Evolutionary conservation across 1,140 invertebrate species (phyloP), one percentile per base, ranked within the genome.

Genomic region (Caenorhabditis latens): DNA sequence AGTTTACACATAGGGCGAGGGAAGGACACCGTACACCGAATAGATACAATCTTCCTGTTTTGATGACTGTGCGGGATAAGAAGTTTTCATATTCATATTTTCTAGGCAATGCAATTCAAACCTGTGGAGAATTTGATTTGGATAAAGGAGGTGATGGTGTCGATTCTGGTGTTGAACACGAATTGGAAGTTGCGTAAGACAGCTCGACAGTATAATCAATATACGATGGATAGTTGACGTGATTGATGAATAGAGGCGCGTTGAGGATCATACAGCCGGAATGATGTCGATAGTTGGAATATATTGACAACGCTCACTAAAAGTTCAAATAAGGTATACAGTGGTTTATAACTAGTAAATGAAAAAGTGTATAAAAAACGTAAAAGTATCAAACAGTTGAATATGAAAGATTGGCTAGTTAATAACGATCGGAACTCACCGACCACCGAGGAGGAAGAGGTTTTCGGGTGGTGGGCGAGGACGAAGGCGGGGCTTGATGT

Each of bases 401-500:
- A 53, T 53, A 53, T 53, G 13, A 32, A 42, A 53, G 42, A 46
- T 43, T 71, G 40, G 65, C 40, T 32, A 50, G 71, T 79, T 79
- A 24, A 79, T 50, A 79, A 50, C 19, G n/a, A 53, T 79, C n/a
- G 46, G 71, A 79, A 79, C 71, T 50, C 71, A 24, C 53, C 71
- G 71, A 79, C 71, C 71, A 79, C 71, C 71, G 71, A 79, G 71
- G 71, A 50, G 46, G 71, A 79, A 79, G 71, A 79, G 46, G 71
- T 79, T 79, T 79, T 79, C 43, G 71, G 46, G 71, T 21, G 71
- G 71, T 48, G 71, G 71, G 71, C 43, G 46, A 50, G 71, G 46
- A 50, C 43, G 46, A 13, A 32, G 71, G 71, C 71, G 71, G 46
- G 43, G 71, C 46, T 13, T 79, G 19, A 79, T 50, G 43, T 50